Evolutionary conservation across 1,140 invertebrate species (phyloP).

Genomic region (Aleiodes sp.): DNA sequence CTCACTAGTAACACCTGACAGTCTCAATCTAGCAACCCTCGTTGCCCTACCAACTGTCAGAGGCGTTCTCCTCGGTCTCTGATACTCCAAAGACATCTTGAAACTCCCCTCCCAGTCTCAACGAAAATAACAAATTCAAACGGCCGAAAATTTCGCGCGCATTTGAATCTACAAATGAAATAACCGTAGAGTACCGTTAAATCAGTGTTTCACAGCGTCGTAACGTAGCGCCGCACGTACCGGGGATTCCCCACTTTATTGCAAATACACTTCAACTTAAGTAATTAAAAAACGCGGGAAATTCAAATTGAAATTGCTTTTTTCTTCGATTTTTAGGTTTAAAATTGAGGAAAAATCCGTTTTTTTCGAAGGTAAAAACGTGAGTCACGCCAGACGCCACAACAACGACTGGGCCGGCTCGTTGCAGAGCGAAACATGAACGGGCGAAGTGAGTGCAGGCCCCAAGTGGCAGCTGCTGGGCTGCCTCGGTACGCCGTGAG

Average conservation of each 20-base stretch:
- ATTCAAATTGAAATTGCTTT: neutral
- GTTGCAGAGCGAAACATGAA: conserved; percentile 49
- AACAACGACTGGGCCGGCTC: conserved; percentile 57
- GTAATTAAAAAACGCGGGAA: neutral
- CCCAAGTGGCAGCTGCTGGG: conserved; percentile 49
- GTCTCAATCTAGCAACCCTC: conserved; percentile 56
- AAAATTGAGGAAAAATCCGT: neutral
- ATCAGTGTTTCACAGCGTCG: no score
- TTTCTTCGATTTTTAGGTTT: no score
- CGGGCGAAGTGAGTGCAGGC: neutral
- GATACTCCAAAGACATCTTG: conserved; percentile 53
- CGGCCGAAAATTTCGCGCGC: no score
- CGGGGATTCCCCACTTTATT: neutral
- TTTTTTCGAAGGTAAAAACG: neutral
- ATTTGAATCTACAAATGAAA: no score
- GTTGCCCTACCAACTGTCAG: conserved; percentile 59
- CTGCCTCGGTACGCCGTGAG: conserved; percentile 34
- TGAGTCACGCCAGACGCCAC: conserved; percentile 51
- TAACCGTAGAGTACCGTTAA: no score
- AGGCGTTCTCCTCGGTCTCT: conserved; percentile 52
- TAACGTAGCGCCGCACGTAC: no score
- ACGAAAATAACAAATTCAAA: conserved; percentile 1
- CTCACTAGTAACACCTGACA: conserved; percentile 52
- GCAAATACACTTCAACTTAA: no score
- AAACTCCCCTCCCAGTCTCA: neutral